Conservation (phyloP, 2,888 invertebrate genomes). For the Catocala nupta region DNA sequence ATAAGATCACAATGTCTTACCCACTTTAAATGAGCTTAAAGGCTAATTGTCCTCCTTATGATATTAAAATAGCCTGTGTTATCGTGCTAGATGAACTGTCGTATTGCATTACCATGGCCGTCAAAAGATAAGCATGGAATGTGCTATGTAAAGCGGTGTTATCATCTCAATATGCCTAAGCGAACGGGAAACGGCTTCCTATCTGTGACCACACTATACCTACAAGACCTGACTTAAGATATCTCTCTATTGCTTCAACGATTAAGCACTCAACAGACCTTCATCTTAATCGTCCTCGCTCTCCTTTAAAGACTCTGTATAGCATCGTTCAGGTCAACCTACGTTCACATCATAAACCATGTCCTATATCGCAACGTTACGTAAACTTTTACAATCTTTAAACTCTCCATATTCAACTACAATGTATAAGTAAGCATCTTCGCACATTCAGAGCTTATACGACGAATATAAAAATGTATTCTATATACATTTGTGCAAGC, state of each 20-base stretch:
- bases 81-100: not conserved
- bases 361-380: not conserved
- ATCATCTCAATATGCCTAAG: slow-evolving; percentile 1
- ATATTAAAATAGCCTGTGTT: not conserved
- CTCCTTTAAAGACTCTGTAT: slow-evolving; percentile 5
- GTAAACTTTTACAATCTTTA: not conserved
- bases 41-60: not conserved
- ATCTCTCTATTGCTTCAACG: not conserved
- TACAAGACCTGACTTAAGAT: too few relatives aligned
- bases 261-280: slow-evolving; percentile 7
- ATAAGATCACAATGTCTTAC: too few relatives aligned
- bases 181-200: not conserved
- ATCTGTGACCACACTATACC: too few relatives aligned
- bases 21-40: not conserved
- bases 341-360: not conserved
- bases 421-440: slow-evolving; percentile 2
- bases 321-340: not conserved
- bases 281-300: slow-evolving; percentile 6
- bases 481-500: slow-evolving; percentile 5
- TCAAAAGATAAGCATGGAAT: slow-evolving; percentile 15
- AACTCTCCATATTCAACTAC: not conserved
- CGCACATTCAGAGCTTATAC: not conserved
- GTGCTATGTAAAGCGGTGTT: slow-evolving; percentile 2
- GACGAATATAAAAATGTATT: slow-evolving; percentile 2
- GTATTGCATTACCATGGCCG: slow-evolving; percentile 7